These are phyloP conservation scores for Drosophila sucinea DNA, from an alignment of 1,140 invertebrate species.

Conservation along the genomic window DNA sequence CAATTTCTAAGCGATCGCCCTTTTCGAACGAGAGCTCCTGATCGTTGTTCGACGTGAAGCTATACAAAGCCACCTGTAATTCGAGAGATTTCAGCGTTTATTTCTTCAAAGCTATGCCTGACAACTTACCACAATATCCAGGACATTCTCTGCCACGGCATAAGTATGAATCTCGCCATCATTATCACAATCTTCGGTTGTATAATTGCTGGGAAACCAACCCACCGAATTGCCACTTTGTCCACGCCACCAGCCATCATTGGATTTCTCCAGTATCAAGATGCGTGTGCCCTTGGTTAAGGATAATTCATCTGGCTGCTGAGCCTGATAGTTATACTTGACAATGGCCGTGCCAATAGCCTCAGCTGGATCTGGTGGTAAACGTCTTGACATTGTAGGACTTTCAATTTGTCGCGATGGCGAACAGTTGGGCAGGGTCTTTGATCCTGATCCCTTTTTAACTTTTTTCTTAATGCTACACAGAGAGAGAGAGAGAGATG, in stretches of 20 bases:
- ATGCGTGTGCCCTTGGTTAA: conserved; percentile 96
- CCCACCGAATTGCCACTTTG: conserved; percentile 92
- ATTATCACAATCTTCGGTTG: conserved; percentile 94
- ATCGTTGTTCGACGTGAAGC: conserved; percentile 97
- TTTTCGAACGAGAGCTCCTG: conserved; percentile 99
- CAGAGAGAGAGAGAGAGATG: conserved; percentile 15
- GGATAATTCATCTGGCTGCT: conserved; percentile 97
- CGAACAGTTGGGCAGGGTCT: conserved; percentile 92
- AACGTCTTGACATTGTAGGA: conserved; percentile 88
- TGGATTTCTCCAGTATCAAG: conserved; percentile 98
- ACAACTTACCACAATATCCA: conserved; percentile 93
- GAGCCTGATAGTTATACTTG: conserved; percentile 99
- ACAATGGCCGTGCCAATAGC: conserved; percentile 96
- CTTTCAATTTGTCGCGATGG: conserved; percentile 91
- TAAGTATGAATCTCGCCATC: conserved; percentile 95
- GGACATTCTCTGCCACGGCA: conserved; percentile 95
- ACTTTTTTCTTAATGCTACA: conserved; percentile 97
- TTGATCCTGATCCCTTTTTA: conserved; percentile 92
- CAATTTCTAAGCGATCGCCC: conserved; percentile 96
- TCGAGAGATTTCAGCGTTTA: background rate
- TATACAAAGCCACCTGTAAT: conserved; percentile 91
- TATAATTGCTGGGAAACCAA: conserved; percentile 99
- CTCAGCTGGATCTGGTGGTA: conserved; percentile 92
- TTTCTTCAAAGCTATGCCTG: background rate
- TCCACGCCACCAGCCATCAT: conserved; percentile 99